Base-by-base conservation (phyloP, 2,797 vertebrate species). In the Astyanax mexicanus region DNA sequence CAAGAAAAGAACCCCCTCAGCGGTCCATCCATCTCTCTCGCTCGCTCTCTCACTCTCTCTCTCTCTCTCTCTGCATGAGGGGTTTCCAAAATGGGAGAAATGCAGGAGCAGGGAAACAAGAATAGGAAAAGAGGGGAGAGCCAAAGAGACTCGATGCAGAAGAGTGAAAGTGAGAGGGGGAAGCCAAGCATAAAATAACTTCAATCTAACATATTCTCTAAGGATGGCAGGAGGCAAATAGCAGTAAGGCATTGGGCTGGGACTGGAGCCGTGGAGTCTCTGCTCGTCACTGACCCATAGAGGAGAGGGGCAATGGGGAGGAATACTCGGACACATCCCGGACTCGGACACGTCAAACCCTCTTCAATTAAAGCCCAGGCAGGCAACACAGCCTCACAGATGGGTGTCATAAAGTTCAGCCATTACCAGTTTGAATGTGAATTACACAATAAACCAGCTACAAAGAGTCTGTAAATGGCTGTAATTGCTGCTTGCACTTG, bases 121-220 rank as follows among this genome's bases (percentile, higher is more conserved):
- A 79, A 71, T 61, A 74, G 52, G 69, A 78, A 77, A 81, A 83
- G 74, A 81, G 72, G 42, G 52, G 54, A 84, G 83, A 85, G 85
- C 84, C 84, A 80, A 84, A 87, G 84, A 92, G 91, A 91, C 89
- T 86, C 78, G 88, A 92, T 93, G 92, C 92, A 91, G 89, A 91
- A 90, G 91, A 93, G 87, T 91, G 89, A 89, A 86, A 88, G 83
- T 79, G 76, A 89, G 89, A 92, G 89, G 89, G 84, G 75, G 89
- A 93, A 91, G 84, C 88, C 91, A 94, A 90, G 82, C 90, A 91
- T 92, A 94, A 94, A 93, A 86, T 92, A 92, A 93, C 86, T 91
- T 93, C 83, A 84, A 91, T 92, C 87, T 92, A 90, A 87, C 90
- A 90, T 88, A 89, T 91, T 93, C 86, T 91, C 85, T 38, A 83